phyloP scores from a whole-genome alignment of 2,797 vertebrate genomes.

The Anguilla pacifica region DNA sequence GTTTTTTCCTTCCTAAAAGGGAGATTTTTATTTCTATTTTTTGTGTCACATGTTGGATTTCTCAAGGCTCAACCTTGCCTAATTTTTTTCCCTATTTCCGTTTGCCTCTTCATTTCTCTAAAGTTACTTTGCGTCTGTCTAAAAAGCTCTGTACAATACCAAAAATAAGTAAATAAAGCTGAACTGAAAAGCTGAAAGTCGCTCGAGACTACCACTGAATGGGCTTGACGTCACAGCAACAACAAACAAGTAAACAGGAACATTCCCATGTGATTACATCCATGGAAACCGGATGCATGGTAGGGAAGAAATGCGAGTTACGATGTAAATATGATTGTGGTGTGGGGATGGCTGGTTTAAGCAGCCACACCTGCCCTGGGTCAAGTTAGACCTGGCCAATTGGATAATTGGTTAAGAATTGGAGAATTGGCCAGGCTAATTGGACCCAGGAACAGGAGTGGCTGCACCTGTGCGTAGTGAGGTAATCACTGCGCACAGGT shows the following conservation, averaged over 20 bases:
- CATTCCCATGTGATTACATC: neutral
- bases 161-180: neutral
- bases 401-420: no score
- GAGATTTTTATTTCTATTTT: neutral
- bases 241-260: neutral
- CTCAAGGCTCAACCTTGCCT: neutral
- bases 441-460: no score
- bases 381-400: no score
- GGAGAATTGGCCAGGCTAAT: no score
- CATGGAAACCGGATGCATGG: neutral
- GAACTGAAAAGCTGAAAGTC: neutral
- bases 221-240: neutral
- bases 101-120: neutral
- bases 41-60: neutral
- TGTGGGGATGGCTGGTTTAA: no score
- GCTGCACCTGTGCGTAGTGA: no score
- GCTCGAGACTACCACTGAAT: neutral
- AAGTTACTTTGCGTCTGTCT: neutral
- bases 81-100: no score
- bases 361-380: no score
- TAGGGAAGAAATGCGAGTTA: neutral
- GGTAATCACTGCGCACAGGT: no score
- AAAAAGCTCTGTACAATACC: neutral
- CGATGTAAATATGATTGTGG: no score
- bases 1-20: neutral